Base-by-base conservation (phyloP, 2,797 vertebrate species). In the Phoeniculus purpureus region DNA sequence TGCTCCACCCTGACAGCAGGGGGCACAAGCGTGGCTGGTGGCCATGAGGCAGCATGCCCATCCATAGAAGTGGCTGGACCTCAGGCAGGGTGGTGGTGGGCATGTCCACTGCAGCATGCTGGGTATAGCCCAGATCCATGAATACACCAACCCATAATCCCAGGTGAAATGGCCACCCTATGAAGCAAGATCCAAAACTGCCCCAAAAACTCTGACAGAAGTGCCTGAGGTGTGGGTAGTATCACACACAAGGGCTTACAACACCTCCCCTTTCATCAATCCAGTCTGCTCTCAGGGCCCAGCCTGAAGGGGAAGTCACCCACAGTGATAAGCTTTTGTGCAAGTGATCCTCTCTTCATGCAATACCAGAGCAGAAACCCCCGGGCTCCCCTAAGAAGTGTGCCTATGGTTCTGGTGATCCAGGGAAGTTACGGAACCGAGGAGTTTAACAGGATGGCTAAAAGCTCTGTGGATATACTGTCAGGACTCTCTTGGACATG, bases 1-100 rank as follows among this genome's bases (percentile, higher is more conserved):
- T 43, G 37, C 47, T 65, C 64, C 19, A 32, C 55, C 77, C 26
- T 58, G 56, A 22, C 78, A 80, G 73, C 60, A 65, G 65, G 10
- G n/a, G 76, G 54, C 32, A 82, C n/a, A 31, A 48, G 14, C 2
- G 5, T 61, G 54, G 20, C 37, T 71, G 25, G 20, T 89, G 60
- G 26, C 60, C 3, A 0, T 1, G 2, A 0, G 31, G 12, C 68
- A 74, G 26, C 5, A 3, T 9, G 15, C 23, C 7, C 3, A 2
- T 34, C 40, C 54, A 4, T 19, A 15, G 26, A 26, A 16, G 22
- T 75, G 65, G 3, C 29, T 71, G 32, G 7, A 47, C 23, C 43
- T 37, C 29, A 78, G 74, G 48, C 40, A 64, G 47, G 27, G n/a
- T 5, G 20, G 7, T 43, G 16, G 14, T 43, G 43, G 43, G 43